Conservation (phyloP, 2,113 vertebrate species). For the Serilophus lunatus region DNA sequence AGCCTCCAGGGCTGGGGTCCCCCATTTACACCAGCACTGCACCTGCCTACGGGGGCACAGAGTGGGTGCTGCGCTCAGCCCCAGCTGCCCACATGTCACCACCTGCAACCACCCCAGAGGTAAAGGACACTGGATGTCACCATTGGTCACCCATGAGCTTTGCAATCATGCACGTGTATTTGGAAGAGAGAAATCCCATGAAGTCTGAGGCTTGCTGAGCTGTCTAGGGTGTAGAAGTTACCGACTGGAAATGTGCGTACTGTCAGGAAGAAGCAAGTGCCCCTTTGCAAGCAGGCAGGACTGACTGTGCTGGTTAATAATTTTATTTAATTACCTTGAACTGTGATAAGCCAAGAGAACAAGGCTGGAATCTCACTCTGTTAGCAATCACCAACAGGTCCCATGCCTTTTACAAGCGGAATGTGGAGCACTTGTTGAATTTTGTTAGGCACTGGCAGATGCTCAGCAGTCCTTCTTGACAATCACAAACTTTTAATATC, state of each 20-base stretch:
- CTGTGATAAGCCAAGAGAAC: slow-evolving; percentile 14
- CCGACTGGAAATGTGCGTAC: not conserved
- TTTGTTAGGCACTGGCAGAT: slow-evolving; percentile 12
- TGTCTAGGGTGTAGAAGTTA: not conserved
- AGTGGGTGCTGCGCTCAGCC: not conserved
- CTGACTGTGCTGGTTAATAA: not conserved
- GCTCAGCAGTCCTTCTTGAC: not conserved
- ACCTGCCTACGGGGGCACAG: no score
- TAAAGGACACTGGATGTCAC: not conserved
- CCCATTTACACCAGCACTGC: no score
- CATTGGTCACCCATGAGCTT: rapidly evolving
- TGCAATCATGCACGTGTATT: not conserved
- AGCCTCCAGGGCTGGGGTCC: not conserved
- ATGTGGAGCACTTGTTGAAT: not conserved
- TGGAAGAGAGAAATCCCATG: not conserved
- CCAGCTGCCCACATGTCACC: rapidly evolving
- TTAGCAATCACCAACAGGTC: not conserved
- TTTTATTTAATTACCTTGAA: slow-evolving; percentile 11
- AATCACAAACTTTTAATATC: not conserved
- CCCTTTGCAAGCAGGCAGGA: not conserved
- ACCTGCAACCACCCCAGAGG: not conserved
- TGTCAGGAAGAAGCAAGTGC: not conserved
- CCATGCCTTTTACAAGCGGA: not conserved
- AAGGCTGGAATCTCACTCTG: not conserved
- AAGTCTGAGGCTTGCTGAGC: not conserved